A percentile compares a stretch with the other conserved stretches of the same genome.
These are phyloP conservation scores for Orthosia cruda DNA, from an alignment of 2,888 invertebrate genomes.

Conservation along the genomic window DNA sequence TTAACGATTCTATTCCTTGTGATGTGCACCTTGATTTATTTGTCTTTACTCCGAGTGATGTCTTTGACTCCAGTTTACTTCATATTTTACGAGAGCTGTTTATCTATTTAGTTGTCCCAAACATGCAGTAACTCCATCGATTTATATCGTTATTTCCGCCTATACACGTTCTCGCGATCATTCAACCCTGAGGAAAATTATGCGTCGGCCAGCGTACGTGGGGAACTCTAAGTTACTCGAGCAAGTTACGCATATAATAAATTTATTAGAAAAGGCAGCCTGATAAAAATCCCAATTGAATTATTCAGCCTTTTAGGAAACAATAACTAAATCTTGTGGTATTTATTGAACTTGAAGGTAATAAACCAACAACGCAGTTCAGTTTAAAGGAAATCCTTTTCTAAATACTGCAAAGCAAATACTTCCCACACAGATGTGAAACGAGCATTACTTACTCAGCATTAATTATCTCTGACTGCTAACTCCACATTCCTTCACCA, in stretches of 20 bases:
- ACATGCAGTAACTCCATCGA: slow-evolving; percentile 55
- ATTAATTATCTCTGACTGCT: neutral
- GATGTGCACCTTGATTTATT: slow-evolving; percentile 57
- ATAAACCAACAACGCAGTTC: neutral
- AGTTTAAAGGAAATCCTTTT: neutral
- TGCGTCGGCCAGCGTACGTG: slow-evolving; percentile 56
- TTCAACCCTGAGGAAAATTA: slow-evolving; percentile 72
- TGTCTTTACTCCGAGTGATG: slow-evolving; percentile 6
- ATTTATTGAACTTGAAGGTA: neutral
- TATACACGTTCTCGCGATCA: slow-evolving; percentile 43
- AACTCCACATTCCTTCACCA: neutral
- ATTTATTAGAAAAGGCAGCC: slow-evolving; percentile 20
- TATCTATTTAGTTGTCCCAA: slow-evolving; percentile 55
- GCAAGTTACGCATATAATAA: slow-evolving; percentile 31
- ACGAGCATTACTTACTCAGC: neutral
- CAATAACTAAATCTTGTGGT: slow-evolving; percentile 8
- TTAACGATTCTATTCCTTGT: slow-evolving; percentile 65
- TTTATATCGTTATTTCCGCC: slow-evolving; percentile 60
- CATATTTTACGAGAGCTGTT: slow-evolving; percentile 55
- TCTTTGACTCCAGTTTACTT: slow-evolving; percentile 42
- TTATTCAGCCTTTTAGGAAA: slow-evolving; percentile 36
- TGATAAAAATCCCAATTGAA: slow-evolving; percentile 35
- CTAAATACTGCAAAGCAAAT: neutral
- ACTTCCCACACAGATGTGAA: neutral
- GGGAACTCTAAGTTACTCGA: slow-evolving; percentile 32